Base-by-base conservation (phyloP, 2,113 vertebrate species). In the Phylloscopus trochiloides region DNA sequence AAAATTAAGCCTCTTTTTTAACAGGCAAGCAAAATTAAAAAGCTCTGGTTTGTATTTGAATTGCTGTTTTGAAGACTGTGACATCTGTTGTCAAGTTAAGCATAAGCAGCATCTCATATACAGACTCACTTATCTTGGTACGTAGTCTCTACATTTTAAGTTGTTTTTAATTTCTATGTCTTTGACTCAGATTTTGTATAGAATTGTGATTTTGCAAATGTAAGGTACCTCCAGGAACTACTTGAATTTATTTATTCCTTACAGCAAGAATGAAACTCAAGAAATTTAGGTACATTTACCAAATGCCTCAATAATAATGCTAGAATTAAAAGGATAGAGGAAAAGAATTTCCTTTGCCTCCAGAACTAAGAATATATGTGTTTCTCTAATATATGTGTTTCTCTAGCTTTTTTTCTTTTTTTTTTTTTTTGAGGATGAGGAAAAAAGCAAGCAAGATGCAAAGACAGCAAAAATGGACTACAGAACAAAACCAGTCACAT, bases 171-270 rank as follows among this genome's bases (percentile, higher is more conserved):
- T 93, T 88, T 95, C 73, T 75, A 10, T 92, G 71, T 96, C 40
- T 90, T 62, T 73, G 45, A 40, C 62, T 83, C 78, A 58, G 25
- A 48, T 76, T 92, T 71, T 16, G 8, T 54, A 89, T 24, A 95
- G 75, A 91, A 89, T 59, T 84, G 38, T 38, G 17, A 62, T 95
- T 96, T 89, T 94, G 73, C 88, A 91, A 62, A 89, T 59, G 42
- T 42, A 94, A 96, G 67, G 68, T 90, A 90, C 38, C 72, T 88
- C 70, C 72, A 94, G 65, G 47, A 85, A 76, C 57, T 73, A 92
- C 40, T 54, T 92, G 52, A 90, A 93, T 94, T 25, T 57, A 93
- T 94, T 28, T 57, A 65, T 47, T 96, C 68, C 58, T 94, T 89
- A 71, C 10, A 90, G 80, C 43, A 94, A 93, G 9, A 52, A 22